Evolutionary conservation across 2,888 invertebrate species (phyloP).

Genomic region (Lumbricus terrestris): DNA sequence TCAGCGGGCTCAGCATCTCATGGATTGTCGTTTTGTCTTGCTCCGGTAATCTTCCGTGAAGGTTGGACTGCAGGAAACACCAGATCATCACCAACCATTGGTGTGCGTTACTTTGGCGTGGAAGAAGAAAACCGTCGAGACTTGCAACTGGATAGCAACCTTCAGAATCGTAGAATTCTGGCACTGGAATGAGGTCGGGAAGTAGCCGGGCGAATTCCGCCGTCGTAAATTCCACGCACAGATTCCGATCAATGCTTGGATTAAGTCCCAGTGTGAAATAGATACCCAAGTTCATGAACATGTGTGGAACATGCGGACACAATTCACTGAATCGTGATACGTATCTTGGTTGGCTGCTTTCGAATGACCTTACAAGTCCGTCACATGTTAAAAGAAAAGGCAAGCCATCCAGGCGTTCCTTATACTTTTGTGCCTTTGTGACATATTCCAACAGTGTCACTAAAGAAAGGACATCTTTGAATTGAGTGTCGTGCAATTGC

Average conservation of each 20-base stretch:
- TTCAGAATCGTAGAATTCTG: not conserved
- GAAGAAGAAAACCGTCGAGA: not conserved
- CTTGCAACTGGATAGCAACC: not conserved
- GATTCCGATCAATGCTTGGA: not conserved
- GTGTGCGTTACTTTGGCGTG: not conserved
- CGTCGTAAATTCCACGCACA: slow-evolving; percentile 36
- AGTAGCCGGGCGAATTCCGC: slow-evolving; percentile 34
- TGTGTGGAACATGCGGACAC: slow-evolving; percentile 33
- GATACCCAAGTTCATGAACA: slow-evolving; percentile 37
- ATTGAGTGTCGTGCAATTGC: slow-evolving; percentile 32
- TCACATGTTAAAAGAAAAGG: slow-evolving; percentile 38
- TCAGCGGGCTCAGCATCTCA: slow-evolving; percentile 31
- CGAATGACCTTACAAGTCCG: slow-evolving; percentile 35
- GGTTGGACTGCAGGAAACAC: not conserved
- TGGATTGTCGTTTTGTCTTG: slow-evolving; percentile 10
- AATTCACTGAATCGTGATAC: slow-evolving; percentile 34
- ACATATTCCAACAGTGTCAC: slow-evolving; percentile 35
- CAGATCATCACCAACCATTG: slow-evolving; percentile 11
- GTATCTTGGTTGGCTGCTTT: slow-evolving; percentile 33
- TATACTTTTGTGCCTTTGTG: slow-evolving; percentile 25
- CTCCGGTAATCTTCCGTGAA: not conserved
- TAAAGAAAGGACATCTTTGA: slow-evolving; percentile 29
- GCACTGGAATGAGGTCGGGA: slow-evolving; percentile 25
- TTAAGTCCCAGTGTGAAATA: slow-evolving; percentile 26
- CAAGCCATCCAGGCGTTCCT: slow-evolving; percentile 32